Base-by-base conservation (phyloP, 1,140 invertebrate genomes). In the Euura saliciscinereae region DNA sequence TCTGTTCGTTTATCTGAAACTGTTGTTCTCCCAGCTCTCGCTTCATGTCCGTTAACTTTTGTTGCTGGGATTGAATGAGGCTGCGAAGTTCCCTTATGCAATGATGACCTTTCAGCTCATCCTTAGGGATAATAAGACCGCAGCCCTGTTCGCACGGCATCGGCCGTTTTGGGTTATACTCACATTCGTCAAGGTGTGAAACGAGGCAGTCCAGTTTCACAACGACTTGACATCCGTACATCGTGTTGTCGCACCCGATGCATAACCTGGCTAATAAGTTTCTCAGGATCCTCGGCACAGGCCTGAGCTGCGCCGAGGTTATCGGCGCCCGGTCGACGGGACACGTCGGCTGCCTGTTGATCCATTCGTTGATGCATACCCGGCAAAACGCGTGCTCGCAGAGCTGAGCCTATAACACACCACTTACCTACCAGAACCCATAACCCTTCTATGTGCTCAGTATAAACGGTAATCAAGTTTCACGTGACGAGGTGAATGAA, bases 381-480 rank as follows among this genome's bases (percentile, higher is more conserved):
- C 93, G 91, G 88, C 97, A 99, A 89, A 98, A 98, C 73, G 97
- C 96, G 89, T 99, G 97, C 85, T 99, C 97, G 88, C 97, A 98
- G 78, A 93, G 92, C 59, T 96, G 96, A 73, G 96, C 96, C 96
- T 99, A 86, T 44, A 90, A 88, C 75, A 79, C 66, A 81, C 82
- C 79, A 72, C 79, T 84, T 79, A 82, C 79, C 80, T 83, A 77
- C 77, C 74, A 78, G 76, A 82, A 70, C 76, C 80, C 74, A 75
- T 76, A 79, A 80, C 72, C 73, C 51, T 59, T 59, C 51, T 59
- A 59, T 6, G 51, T 59, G 51, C 51, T 59, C 51, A 6, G 3
- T 59, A 59, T 6, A 3, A 11, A 59, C 3, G 6, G 13, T 28
- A 28, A 28, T 28, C 28, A 28, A 28, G 28, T 28, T 28, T 28